Evolutionary conservation across 1,140 invertebrate genomes (phyloP).

Genomic region (Lerema accius): DNA sequence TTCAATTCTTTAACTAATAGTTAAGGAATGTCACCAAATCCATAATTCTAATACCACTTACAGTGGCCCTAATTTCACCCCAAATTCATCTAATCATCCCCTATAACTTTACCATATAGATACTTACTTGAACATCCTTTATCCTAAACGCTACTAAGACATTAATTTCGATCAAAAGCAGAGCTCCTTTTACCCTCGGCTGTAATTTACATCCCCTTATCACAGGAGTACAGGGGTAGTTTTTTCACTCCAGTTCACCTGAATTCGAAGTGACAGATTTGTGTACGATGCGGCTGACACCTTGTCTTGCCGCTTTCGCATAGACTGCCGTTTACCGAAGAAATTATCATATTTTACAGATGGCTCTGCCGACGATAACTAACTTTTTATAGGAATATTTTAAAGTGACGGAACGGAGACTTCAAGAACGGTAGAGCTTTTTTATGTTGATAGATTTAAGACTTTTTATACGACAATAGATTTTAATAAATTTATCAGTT

Average conservation of each 20-base stretch:
- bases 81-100: no score
- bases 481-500: no score
- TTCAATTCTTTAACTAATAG: no score
- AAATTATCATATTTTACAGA: constrained; percentile 33
- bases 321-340: constrained; percentile 42
- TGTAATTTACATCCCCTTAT: constrained; percentile 65
- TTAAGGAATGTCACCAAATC: no score
- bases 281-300: constrained; percentile 40
- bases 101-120: constrained; percentile 22
- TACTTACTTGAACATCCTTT: constrained; percentile 1
- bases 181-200: constrained; percentile 53
- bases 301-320: constrained; percentile 31
- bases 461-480: no score
- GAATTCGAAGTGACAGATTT: constrained; percentile 47
- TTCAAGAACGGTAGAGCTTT: no score
- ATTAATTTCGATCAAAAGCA: constrained; percentile 64
- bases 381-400: neutral
- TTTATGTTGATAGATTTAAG: no score
- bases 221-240: constrained; percentile 45
- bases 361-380: neutral
- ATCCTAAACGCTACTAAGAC: constrained; percentile 34
- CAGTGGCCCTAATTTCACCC: no score
- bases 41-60: no score
- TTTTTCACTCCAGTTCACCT: constrained; percentile 44
- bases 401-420: neutral